phyloP scores from a whole-genome alignment of 2,113 vertebrate species.

The Aspidoscelis tigris region DNA sequence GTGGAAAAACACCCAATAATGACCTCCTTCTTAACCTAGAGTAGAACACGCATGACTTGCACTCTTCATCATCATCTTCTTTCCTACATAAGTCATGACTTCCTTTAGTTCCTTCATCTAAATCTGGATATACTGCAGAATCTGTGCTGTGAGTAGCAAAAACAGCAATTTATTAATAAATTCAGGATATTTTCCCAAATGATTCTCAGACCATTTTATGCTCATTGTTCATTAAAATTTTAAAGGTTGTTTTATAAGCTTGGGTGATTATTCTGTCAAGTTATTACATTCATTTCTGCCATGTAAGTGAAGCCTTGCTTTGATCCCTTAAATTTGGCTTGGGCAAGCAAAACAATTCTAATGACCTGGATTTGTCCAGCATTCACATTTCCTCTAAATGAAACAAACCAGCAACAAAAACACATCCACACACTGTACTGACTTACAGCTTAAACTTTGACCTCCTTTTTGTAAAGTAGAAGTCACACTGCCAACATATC shows the following conservation, averaged over 20 bases:
- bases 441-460: not conserved
- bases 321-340: no score
- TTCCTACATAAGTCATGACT: not conserved
- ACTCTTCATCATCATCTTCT: no score
- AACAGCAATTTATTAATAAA: conserved; percentile 1
- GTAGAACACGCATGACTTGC: not conserved
- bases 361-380: no score
- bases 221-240: not conserved
- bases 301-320: no score
- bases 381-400: no score
- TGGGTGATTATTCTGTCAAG: not conserved
- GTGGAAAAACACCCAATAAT: not conserved
- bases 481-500: not conserved
- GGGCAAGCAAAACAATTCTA: no score
- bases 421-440: not conserved
- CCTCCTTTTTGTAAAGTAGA: not conserved
- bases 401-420: no score
- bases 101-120: not conserved
- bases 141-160: not conserved
- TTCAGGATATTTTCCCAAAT: not conserved
- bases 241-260: not conserved
- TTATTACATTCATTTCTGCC: no score
- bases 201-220: not conserved
- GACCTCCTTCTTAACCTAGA: not conserved
- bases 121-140: not conserved